Base-by-base conservation (phyloP, 1,140 invertebrate species). In the Lineus longissimus region DNA sequence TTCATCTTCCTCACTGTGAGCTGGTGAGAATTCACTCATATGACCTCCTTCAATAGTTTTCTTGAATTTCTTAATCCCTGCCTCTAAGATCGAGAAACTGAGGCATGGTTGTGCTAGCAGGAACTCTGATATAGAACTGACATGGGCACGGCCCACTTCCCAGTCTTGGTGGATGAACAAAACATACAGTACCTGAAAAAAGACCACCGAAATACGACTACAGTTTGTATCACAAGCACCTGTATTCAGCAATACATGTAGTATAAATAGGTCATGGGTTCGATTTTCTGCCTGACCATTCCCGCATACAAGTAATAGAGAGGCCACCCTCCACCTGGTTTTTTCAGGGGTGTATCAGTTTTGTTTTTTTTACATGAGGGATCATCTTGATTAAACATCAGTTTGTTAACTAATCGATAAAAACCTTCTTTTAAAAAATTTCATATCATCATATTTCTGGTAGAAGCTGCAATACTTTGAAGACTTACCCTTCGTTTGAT, bases 21-120 rank as follows among this genome's bases (percentile, higher is more conserved):
- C 72, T 78, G 62, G 4, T 70, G 33, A 59, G 36, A 45, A 45
- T 57, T 58, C 11, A 64, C 13, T 23, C 47, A 61, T 56, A 51
- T 31, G 19, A 54, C 23, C 41, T 25, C 30, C 22, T 23, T 41
- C 19, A 2, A 61, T 55, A 6, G 17, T 22, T 47, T 70, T 73
- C 31, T 74, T 78, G 27, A 74, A 73, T 59, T 71, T 78, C 66
- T 77, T 78, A 33, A 69, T 76, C 9, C 81, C 86, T n/a, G 91
- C 91, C 76, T 92, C 89, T 0, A 91, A 85, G 66, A 95, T 91
- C 29, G 89, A 89, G 76, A 93, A 93, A 71, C 91, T 92, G 1
- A 95, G 78, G 69, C 94, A 90, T 0, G 92, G 89, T 68, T 89
- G 90, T 0, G 90, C 88, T 17, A 95, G 76, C 41, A 89, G 84